Base-by-base conservation (phyloP, 2,888 invertebrate genomes). In the Syritta pipiens region DNA sequence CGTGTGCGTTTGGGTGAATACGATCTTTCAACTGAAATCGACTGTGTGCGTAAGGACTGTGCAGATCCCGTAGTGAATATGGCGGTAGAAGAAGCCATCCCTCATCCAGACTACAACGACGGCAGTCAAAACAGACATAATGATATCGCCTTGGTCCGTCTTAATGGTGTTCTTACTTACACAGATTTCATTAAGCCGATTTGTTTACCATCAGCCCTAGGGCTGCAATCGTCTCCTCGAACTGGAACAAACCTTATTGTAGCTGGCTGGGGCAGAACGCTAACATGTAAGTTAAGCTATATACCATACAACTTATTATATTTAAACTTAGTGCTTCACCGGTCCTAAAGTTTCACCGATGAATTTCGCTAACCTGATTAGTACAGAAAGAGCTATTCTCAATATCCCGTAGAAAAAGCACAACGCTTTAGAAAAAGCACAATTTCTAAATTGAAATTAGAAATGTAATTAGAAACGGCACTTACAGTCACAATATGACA, bases 71-170 rank as follows among this genome's bases (percentile, higher is more conserved):
- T 92, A 0, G 81, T 92, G 1, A 91, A 93, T 84, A 85, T 94
- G 0, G 90, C 89, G 0, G 88, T 94, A 4, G 93, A 93, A 77
- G 89, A 93, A 83, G 85, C 89, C 42, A 92, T 93, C 19, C 88
- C 91, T 0, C 95, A 95, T 85, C 92, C 93, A 63, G 83, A 88
- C 0, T 95, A 94, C 84, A 85, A 89, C 49, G 91, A 93, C 0
- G 82, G 83, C 0, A 91, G 91, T 76, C 81, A 77, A 0, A 90
- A 93, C 84, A 93, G 93, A 75, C 89, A 90, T 51, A 88, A 94
- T 84, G 95, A 95, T 84, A 94, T 95, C 49, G 95, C 94, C 0
- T 87, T 95, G 9, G 83, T 95, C 14, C 90, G 95, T 63, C 88
- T 95, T 0, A 84, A 89, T 0, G 83, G 85, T 1, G 89, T 91